Evolutionary conservation across 2,888 invertebrate species (phyloP).

Genomic region (Artemia sp.): DNA sequence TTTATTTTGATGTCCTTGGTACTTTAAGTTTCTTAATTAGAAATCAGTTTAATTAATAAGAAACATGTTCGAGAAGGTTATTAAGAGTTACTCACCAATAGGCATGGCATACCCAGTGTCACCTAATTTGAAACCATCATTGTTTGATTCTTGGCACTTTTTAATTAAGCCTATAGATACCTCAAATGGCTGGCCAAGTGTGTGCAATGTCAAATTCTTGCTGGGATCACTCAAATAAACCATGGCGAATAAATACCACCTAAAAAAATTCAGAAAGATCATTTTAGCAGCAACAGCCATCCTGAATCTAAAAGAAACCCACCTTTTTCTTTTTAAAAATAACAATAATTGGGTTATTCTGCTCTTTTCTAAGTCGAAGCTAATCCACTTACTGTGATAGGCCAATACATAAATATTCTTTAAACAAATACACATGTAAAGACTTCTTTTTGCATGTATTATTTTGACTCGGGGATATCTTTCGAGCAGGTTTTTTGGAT

Average conservation of each 20-base stretch:
- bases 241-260: conserved; percentile 5
- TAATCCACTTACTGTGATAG: too few species aligned
- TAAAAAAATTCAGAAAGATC: neutral
- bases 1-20: neutral
- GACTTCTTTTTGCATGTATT: too few species aligned
- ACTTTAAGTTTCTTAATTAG: neutral
- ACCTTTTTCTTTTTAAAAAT: neutral
- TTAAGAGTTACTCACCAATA: conserved; percentile 2
- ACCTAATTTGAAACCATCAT: neutral
- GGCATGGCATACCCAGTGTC: conserved; percentile 1
- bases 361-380: neutral
- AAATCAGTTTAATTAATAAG: neutral
- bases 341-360: neutral
- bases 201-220: neutral
- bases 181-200: neutral
- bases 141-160: neutral
- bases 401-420: too few species aligned
- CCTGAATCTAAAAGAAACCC: too few species aligned
- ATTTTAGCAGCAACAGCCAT: neutral
- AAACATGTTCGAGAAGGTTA: neutral
- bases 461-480: too few species aligned
- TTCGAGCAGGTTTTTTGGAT: too few species aligned
- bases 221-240: conserved; percentile 7
- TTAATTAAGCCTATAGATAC: neutral
- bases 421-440: too few species aligned